Evolutionary conservation across 2,888 invertebrate species (phyloP).

Genomic region (Pecten maximus): DNA sequence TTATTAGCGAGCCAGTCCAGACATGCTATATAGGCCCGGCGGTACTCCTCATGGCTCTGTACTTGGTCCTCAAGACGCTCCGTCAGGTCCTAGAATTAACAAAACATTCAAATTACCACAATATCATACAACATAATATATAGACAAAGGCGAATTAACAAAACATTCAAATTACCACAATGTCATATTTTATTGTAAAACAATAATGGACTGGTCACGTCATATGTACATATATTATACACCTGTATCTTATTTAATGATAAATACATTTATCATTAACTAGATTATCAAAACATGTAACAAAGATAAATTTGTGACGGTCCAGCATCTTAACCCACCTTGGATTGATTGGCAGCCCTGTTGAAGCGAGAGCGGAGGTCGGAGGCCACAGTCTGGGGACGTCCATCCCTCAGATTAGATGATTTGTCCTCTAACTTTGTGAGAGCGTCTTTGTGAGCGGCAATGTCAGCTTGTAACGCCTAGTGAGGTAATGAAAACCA

Average conservation of each 20-base stretch:
- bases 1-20: conserved; percentile 90
- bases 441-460: conserved; percentile 85
- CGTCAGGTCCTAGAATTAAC: conserved; percentile 86
- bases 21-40: conserved; percentile 74
- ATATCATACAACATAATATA: too few species aligned
- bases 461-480: conserved; percentile 76
- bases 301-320: too few species aligned
- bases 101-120: background rate
- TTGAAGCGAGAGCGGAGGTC: conserved; percentile 71
- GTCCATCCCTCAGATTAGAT: conserved; percentile 91
- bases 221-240: too few species aligned
- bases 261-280: too few species aligned
- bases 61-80: conserved; percentile 90
- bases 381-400: conserved; percentile 85
- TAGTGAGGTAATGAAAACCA: conserved; percentile 56
- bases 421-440: conserved; percentile 95
- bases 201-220: too few species aligned
- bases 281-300: background rate
- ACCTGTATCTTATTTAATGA: too few species aligned
- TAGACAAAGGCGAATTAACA: too few species aligned
- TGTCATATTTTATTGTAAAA: too few species aligned
- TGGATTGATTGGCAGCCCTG: background rate
- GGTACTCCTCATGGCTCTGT: conserved; percentile 89
- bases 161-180: background rate
- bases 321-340: background rate